These are phyloP conservation scores for Nettapus auritus DNA, from an alignment of 2,113 vertebrate genomes.

Conservation along the genomic window DNA sequence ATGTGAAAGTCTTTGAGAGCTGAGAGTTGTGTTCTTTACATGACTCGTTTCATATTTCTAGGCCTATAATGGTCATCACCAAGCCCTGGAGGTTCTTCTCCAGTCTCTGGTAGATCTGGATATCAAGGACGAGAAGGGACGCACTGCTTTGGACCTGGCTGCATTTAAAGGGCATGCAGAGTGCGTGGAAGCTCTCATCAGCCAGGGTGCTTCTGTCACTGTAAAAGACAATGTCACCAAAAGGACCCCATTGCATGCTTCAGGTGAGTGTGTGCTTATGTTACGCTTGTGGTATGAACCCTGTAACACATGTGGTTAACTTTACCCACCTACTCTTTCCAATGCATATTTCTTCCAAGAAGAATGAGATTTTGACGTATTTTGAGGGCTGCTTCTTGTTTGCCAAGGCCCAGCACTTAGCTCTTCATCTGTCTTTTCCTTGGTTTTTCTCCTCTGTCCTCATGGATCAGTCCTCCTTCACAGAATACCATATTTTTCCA, in stretches of 20 bases:
- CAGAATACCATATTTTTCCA: not conserved
- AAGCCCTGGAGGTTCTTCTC: conserved; percentile 92
- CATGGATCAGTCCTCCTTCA: not conserved
- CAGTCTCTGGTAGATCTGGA: conserved; percentile 89
- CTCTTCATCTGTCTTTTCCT: not conserved
- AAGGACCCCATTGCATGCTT: conserved; percentile 89
- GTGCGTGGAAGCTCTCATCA: conserved; percentile 91
- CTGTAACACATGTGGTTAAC: not conserved
- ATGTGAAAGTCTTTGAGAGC: not conserved
- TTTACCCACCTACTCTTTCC: not conserved
- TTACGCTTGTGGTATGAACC: not conserved
- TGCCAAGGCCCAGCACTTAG: not conserved
- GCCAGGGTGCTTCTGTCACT: conserved; percentile 89
- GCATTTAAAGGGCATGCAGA: conserved; percentile 89
- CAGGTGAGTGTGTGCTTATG: conserved; percentile 76
- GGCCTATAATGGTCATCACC: conserved; percentile 96
- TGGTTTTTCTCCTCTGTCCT: not conserved
- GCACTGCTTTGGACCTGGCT: conserved; percentile 91
- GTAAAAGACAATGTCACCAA: conserved; percentile 85
- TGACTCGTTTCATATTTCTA: conserved; percentile 46
- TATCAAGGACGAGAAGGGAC: conserved; percentile 88
- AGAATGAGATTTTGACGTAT: not conserved
- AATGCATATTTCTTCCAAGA: not conserved
- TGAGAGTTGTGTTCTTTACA: not conserved
- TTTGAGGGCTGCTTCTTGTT: not conserved